Conservation (phyloP, 2,888 invertebrate genomes). For the Steinernema scapterisci region DNA sequence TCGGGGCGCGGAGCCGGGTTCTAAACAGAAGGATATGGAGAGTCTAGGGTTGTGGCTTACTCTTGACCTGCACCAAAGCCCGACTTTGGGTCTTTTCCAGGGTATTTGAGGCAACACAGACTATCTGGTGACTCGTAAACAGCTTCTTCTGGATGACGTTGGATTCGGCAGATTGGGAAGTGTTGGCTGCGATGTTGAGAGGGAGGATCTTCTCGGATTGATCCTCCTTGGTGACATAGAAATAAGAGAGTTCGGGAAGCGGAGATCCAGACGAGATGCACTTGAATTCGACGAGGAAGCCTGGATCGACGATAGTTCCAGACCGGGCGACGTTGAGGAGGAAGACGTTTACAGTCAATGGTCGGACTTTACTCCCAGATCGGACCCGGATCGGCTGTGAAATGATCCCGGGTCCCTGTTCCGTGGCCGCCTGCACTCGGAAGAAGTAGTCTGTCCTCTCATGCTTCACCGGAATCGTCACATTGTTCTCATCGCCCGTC, state of each 20-base stretch:
- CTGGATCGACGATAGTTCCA: slow-evolving; percentile 8
- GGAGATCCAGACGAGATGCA: neutral
- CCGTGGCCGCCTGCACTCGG: slow-evolving; percentile 48
- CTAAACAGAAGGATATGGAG: slow-evolving; percentile 34
- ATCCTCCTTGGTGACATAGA: neutral
- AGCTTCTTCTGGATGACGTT: neutral
- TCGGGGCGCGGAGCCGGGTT: slow-evolving; percentile 50
- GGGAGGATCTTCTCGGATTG: neutral
- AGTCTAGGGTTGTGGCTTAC: neutral
- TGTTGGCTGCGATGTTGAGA: neutral
- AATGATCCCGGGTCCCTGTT: slow-evolving; percentile 51
- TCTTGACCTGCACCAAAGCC: slow-evolving; percentile 9
- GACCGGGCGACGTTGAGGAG: slow-evolving; percentile 3
- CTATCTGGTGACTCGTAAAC: slow-evolving; percentile 5
- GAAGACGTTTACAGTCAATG: neutral
- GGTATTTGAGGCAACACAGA: neutral
- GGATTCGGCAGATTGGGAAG: slow-evolving; percentile 11
- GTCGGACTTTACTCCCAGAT: slow-evolving; percentile 15
- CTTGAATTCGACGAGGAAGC: neutral
- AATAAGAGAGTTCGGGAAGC: neutral
- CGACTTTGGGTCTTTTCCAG: neutral
- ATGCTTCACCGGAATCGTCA: slow-evolving; percentile 31
- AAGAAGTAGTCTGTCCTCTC: slow-evolving; percentile 43
- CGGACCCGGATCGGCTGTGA: slow-evolving; percentile 37
- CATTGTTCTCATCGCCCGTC: slow-evolving; percentile 44